Evolutionary conservation across 2,797 vertebrate genomes (phyloP), one percentile per base, ranked within the genome.

Genomic region (Brotogeris chrysoptera): DNA sequence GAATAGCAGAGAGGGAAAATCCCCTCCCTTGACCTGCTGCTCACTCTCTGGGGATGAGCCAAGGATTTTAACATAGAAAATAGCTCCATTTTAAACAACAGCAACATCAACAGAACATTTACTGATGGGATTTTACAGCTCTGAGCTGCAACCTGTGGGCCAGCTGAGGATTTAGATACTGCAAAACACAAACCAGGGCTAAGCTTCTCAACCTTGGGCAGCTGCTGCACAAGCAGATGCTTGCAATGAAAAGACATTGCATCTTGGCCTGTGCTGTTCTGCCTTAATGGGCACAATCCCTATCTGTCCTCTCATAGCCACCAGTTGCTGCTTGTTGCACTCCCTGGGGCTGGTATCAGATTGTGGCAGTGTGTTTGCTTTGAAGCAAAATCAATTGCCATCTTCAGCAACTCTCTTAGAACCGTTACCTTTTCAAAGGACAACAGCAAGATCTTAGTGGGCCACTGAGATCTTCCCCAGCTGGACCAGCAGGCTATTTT

Each of bases 201-300:
- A 3, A 23, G 10, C 23, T 44, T 69, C 49, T 39, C 0, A 0
- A 34, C 21, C 41, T 38, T 1, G 1, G 18, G 36, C 63, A 64
- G 61, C 49, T 53, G 46, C 50, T 47, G 49, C 0, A 0, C 53
- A 36, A 92, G 34, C n/a, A 38, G 53, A 49, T 17, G 44, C 53
- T 87, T 4, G 0, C 10, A 1, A 38, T 3, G 15, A 88, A 43
- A 64, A 11, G 53, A 16, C 1, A 6, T 36, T 49, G 43, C 17
- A 7, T 44, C 30, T 30, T 3, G 0, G 27, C 41, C 28, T 0
- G 0, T 24, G 77, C 19, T 43, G 23, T 41, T 39, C 39, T 1
- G 44, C 52, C 3, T 8, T 14, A 64, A 24, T 7, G 52, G 60
- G 41, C 34, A 49, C 39, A 32, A 23, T 9, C 30, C 43, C 38